Percentiles rank a stretch among this genome's conserved stretches.
phyloP scores from a whole-genome alignment of 2,797 vertebrate species.

The Selene dorsalis region DNA sequence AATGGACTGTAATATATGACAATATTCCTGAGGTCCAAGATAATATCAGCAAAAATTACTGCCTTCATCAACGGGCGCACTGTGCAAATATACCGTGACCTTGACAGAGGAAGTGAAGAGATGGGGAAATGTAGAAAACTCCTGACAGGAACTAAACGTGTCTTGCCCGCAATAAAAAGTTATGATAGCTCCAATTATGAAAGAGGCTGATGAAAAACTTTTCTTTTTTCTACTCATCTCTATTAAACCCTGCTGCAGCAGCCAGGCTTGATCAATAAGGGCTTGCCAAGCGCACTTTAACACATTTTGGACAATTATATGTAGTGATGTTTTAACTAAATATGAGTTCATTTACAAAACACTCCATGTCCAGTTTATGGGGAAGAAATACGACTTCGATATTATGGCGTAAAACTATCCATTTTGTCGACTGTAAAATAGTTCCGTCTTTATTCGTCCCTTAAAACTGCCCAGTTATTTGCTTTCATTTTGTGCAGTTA shows the following conservation, averaged over 20 bases:
- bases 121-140: slow-evolving; percentile 39
- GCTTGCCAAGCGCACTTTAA: slow-evolving; percentile 6
- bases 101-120: slow-evolving; percentile 65
- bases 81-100: slow-evolving; percentile 74
- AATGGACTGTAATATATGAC: slow-evolving; percentile 79
- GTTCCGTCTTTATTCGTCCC: background rate
- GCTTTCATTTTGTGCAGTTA: slow-evolving; percentile 1
- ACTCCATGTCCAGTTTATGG: background rate
- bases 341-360: slow-evolving; percentile 2
- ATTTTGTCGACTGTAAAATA: background rate
- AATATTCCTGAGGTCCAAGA: slow-evolving; percentile 73
- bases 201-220: slow-evolving; percentile 42
- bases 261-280: slow-evolving; percentile 13
- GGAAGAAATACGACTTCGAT: background rate
- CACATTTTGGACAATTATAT: slow-evolving; percentile 11
- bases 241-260: slow-evolving; percentile 13
- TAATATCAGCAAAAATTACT: slow-evolving; percentile 75
- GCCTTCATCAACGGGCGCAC: slow-evolving; percentile 63
- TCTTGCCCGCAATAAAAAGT: slow-evolving; percentile 54
- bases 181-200: slow-evolving; percentile 56
- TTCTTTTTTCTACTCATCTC: too few relatives aligned
- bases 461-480: background rate
- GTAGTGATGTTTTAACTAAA: background rate
- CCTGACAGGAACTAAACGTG: slow-evolving; percentile 52
- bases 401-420: background rate